Base-by-base conservation (phyloP, 2,888 invertebrate genomes). In the Drosophila macrospina region DNA sequence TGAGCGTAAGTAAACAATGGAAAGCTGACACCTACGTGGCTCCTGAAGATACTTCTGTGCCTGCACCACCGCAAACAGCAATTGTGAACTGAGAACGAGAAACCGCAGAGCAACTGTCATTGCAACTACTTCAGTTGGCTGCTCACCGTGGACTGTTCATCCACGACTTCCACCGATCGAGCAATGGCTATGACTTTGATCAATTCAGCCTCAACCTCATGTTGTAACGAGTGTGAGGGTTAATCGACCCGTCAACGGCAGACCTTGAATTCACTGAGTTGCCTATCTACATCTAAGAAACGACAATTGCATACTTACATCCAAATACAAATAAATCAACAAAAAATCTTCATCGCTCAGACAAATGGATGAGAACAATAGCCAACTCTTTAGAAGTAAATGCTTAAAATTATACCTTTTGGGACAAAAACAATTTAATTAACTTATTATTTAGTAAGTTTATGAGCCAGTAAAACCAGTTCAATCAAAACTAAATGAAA, bases 381-480 rank as follows among this genome's bases (percentile, higher is more conserved):
- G 10, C 44, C 24, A 15, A 7, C 11, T 42, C 26, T 28, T 8
- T 28, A n/a, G 15, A 30, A n/a, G n/a, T 4, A 30, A 52, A 41
- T n/a, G 39, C 20, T 28, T 45, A 32, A 24, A 32, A 47, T 37
- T 47, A 32, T 3, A 13, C 15, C n/a, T 6, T 36, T 13, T 13
- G 5, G 6, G 15, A 50, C 13, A 2, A 28, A 28, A 28, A 39
- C 6, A 26, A 13, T 6, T 32, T 24, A 26, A 30, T n/a, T 30
- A 13, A 30, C 28, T 47, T 51, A 37, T 51, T 24, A 57, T 20
- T 30, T 3, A 39, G 48, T 42, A 54, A 42, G 39, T 52, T 39
- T 61, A 36, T 48, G 44, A 34, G 30, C 45, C 68, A 26, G 64
- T 32, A n/a, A 50, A 78, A 80, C 81, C 84, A 66, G 80, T 78